Conservation (phyloP, 2,888 invertebrate genomes). For the Tridacna gigas region DNA sequence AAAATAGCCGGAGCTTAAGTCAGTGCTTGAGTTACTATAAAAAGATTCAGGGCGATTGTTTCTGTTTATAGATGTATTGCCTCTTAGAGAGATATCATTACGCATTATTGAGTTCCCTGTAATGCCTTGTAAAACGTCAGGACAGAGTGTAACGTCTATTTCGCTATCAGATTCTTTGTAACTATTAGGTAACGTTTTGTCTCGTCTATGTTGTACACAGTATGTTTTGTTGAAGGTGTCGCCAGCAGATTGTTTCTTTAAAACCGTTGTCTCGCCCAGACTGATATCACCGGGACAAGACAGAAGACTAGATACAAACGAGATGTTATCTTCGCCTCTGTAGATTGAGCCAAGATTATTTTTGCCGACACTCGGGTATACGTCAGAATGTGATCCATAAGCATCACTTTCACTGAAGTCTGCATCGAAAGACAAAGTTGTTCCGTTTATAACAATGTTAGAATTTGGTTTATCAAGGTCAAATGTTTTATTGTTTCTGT, state of each 20-base stretch:
- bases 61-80: not conserved
- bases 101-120: not conserved
- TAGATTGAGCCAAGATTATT: not conserved
- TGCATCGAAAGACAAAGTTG: conserved; percentile 17
- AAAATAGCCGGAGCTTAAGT: not conserved
- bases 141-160: not conserved
- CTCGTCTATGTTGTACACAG: not conserved
- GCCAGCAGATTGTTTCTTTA: not conserved
- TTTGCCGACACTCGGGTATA: not conserved
- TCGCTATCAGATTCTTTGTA: not conserved
- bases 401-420: conserved; percentile 23
- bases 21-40: not conserved
- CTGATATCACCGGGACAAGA: not conserved
- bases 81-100: not conserved
- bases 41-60: not conserved
- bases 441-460: conserved; percentile 13
- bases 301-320: not conserved
- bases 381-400: not conserved
- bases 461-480: not conserved
- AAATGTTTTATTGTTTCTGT: not conserved
- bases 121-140: not conserved
- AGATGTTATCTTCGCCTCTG: not conserved
- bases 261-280: not conserved
- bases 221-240: not conserved
- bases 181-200: not conserved